phyloP scores from a whole-genome alignment of 1,140 invertebrate species.

The Meloidogyne exigua region DNA sequence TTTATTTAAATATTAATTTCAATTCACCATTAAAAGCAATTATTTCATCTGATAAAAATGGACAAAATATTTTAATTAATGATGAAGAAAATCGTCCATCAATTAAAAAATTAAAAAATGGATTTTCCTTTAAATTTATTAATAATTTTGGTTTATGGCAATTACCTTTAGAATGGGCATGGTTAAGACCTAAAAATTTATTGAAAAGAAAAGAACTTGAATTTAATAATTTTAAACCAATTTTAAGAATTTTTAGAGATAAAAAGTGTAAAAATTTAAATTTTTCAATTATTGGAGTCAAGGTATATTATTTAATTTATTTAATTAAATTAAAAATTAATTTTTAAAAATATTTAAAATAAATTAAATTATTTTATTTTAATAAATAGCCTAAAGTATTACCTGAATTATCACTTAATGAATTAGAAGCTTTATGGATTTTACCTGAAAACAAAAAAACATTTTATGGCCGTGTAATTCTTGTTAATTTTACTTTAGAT shows the following conservation, averaged over 20 bases:
- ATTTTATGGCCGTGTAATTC: not conserved
- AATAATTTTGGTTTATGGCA: not conserved
- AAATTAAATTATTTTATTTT: no score
- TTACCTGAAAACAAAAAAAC: not conserved
- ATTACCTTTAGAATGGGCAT: constrained; percentile 4
- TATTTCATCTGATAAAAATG: not conserved
- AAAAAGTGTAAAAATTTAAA: not conserved
- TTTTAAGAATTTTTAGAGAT: not conserved
- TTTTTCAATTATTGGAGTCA: not conserved
- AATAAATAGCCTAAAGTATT: not conserved
- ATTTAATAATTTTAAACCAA: not conserved
- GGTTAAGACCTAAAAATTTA: constrained; percentile 4
- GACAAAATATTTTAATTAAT: constrained; percentile 1
- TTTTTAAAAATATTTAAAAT: no score
- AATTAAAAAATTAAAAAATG: constrained; percentile 3
- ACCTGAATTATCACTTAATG: not conserved
- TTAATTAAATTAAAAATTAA: no score
- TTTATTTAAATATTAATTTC: constrained; percentile 3
- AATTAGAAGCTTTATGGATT: not conserved
- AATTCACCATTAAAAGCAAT: not conserved
- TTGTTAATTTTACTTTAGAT: not conserved
- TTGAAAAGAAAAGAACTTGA: not conserved
- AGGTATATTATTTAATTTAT: not conserved
- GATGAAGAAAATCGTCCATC: not conserved
- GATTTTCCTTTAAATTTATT: not conserved